Percentiles rank a stretch among this genome's conserved stretches.
phyloP scores from a whole-genome alignment of 2,888 invertebrate species.

The Rutpela maculata region DNA sequence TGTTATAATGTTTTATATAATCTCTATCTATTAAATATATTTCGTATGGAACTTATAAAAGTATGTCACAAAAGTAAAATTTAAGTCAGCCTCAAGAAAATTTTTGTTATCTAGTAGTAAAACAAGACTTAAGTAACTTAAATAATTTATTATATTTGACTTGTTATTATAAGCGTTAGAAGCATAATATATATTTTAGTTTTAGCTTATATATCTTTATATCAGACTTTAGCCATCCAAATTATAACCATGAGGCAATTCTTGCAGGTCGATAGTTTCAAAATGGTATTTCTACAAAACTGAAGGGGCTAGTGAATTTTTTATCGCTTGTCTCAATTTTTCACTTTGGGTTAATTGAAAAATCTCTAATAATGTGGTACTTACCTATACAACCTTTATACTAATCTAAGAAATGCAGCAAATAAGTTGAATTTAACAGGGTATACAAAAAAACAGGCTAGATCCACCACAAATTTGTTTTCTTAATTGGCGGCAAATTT shows the following conservation, averaged over 20 bases:
- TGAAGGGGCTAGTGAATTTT: background rate
- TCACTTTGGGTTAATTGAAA: background rate
- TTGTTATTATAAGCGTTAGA: slow-evolving; percentile 62
- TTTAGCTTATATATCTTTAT: slow-evolving; percentile 59
- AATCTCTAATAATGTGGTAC: background rate
- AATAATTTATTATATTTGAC: slow-evolving; percentile 62
- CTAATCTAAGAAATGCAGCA: too few relatives aligned
- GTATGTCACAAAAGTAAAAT: slow-evolving; percentile 9
- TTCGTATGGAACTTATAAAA: background rate
- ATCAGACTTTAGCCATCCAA: slow-evolving; percentile 32
- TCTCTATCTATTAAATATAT: slow-evolving; percentile 24
- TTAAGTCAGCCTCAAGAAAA: slow-evolving; percentile 7
- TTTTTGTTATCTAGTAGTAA: slow-evolving; percentile 51
- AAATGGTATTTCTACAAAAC: background rate
- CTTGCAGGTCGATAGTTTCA: slow-evolving; percentile 14
- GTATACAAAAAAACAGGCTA: too few relatives aligned
- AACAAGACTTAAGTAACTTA: slow-evolving; percentile 56
- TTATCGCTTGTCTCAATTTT: background rate
- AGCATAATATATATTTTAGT: slow-evolving; percentile 57
- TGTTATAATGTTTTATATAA: slow-evolving; percentile 50
- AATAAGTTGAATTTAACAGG: too few relatives aligned
- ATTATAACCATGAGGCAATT: slow-evolving; percentile 26
- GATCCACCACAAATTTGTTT: too few relatives aligned
- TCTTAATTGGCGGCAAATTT: too few relatives aligned
- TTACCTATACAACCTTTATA: too few relatives aligned